phyloP scores from a whole-genome alignment of 2,113 vertebrate genomes.

The Todiramphus chloris region DNA sequence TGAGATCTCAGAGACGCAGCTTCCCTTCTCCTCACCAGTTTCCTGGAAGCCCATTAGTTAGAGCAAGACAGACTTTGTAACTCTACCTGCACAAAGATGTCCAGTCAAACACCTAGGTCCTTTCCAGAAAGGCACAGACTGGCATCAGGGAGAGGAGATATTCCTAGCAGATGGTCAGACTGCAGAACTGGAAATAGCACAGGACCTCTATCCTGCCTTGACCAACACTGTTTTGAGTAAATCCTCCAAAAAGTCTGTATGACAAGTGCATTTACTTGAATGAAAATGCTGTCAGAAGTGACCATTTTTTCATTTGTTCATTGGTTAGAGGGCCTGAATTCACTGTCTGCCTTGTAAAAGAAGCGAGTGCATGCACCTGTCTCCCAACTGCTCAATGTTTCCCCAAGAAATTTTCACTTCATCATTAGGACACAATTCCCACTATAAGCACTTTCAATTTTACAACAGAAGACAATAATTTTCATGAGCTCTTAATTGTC shows the following conservation, averaged over 20 bases:
- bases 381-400: neutral
- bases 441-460: neutral
- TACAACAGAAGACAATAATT: neutral
- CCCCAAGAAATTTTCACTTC: neutral
- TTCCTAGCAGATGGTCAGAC: neutral
- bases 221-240: neutral
- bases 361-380: rapidly evolving
- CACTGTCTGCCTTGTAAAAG: neutral
- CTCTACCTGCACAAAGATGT: neutral
- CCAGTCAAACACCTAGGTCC: too few relatives aligned
- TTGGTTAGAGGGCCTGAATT: neutral
- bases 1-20: neutral
- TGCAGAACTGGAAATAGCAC: neutral
- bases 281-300: neutral
- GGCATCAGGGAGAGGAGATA: neutral
- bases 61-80: too few relatives aligned
- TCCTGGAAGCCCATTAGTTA: neutral
- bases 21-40: neutral
- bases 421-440: neutral
- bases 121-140: neutral
- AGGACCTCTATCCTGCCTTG: neutral
- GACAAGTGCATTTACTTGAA: neutral
- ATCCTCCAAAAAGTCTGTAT: rapidly evolving
- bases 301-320: neutral
- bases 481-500: neutral